Percentiles rank a stretch among this genome's conserved stretches.
Conservation (phyloP, 2,797 vertebrate species). For the Chelon auratus region DNA sequence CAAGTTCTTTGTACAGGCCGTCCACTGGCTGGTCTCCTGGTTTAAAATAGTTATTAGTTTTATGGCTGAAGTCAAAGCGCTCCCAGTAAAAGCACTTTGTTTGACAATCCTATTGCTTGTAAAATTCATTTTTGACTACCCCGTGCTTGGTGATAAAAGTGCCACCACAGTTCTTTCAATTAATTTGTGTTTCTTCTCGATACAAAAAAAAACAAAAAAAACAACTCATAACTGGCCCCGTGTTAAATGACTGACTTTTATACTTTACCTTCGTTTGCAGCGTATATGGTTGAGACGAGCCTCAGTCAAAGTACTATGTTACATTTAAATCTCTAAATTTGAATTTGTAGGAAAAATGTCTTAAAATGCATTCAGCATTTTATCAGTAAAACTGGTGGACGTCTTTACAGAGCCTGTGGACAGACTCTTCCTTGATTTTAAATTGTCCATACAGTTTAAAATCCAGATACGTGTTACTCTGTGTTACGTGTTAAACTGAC, state of each 20-base stretch:
- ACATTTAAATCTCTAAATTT: conserved; percentile 40
- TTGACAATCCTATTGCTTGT: conserved; percentile 38
- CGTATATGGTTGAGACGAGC: conserved; percentile 11
- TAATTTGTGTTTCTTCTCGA: conserved; percentile 35
- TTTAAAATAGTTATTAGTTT: conserved; percentile 57
- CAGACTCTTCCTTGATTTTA: conserved; percentile 15
- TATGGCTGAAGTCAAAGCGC: conserved; percentile 51
- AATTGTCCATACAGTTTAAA: conserved; percentile 39
- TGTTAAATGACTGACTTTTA: background rate
- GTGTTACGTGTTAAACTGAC: no score
- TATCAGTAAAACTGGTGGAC: conserved; percentile 28
- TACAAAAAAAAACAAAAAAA: background rate
- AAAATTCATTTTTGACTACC: conserved; percentile 26
- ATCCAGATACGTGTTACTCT: conserved; percentile 37
- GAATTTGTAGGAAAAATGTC: conserved; percentile 51
- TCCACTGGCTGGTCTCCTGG: conserved; percentile 34
- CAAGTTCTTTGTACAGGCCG: conserved; percentile 28
- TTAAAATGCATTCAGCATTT: conserved; percentile 46
- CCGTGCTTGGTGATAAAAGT: conserved; percentile 14
- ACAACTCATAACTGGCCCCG: conserved; percentile 17
- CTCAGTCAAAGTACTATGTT: conserved; percentile 20
- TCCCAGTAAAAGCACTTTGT: conserved; percentile 58
- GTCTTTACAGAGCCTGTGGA: conserved; percentile 36
- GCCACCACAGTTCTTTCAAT: conserved; percentile 32
- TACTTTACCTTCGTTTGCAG: conserved; percentile 1